phyloP scores from a whole-genome alignment of 30 jellyfish, hydroid and myxozoan genomes.

The Mastigias papua region DNA sequence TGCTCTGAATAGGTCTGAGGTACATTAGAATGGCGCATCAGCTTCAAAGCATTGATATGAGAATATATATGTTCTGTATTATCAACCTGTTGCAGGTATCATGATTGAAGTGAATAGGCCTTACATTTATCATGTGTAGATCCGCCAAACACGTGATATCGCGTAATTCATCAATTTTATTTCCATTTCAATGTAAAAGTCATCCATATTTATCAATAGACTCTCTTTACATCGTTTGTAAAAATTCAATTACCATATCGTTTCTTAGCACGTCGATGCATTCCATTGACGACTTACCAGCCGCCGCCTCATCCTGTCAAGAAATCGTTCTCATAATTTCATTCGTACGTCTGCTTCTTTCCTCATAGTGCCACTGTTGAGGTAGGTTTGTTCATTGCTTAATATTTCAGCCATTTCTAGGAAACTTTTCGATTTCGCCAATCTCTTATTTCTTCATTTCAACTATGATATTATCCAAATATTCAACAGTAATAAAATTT shows the following conservation, averaged over 20 bases:
- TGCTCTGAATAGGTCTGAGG: background rate
- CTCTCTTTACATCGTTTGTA: slow-evolving; percentile 42
- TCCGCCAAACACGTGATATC: background rate
- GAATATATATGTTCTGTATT: background rate
- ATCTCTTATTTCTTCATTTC: no score
- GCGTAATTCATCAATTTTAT: background rate
- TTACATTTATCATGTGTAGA: background rate
- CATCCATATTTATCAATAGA: slow-evolving; percentile 46
- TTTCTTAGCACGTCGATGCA: slow-evolving; percentile 8
- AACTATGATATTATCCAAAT: no score
- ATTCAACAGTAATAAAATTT: no score
- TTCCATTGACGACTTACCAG: background rate
- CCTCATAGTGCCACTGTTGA: no score
- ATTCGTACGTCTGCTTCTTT: no score
- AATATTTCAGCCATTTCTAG: no score
- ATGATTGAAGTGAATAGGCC: slow-evolving; percentile 20
- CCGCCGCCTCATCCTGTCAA: no score
- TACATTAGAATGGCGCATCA: no score
- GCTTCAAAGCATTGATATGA: background rate
- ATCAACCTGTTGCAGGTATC: slow-evolving; percentile 4
- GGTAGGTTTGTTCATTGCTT: no score
- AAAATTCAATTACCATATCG: slow-evolving; percentile 7
- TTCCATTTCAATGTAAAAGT: slow-evolving; percentile 8
- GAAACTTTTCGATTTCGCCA: no score
- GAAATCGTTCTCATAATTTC: no score